Evolutionary conservation across 2,113 vertebrate species (phyloP), one percentile per base, ranked within the genome.

Genomic region (Craseonycteris thonglongyai): DNA sequence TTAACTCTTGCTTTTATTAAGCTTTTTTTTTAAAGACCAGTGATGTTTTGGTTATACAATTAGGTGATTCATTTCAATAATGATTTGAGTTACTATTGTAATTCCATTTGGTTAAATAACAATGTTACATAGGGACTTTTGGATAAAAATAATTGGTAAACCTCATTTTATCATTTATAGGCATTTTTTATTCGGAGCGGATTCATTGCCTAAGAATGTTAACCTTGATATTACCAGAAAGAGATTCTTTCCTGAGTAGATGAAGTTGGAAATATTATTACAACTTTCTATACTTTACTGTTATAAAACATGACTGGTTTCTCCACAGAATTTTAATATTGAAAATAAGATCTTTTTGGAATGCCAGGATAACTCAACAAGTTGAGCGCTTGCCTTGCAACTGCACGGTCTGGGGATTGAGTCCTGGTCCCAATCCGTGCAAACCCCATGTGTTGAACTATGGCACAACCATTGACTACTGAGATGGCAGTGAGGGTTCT

Each of bases 71-170:
- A 68, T 93, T 63, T 76, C 79, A 58, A 69, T 91, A 71, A 51
- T 90, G 19, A 65, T 82, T 15, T 92, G 75, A 87, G 95, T 51
- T 94, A 68, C 6, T 26, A 33, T 88, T 28, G 90, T 87, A 65
- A 59, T 83, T 94, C 35, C 33, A 40, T 92, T 94, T 93, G 45
- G 28, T 85, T 95, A 45, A 81, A 92, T 56, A 69, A 95, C 91
- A 84, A 87, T 22, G 49, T n/a, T 54, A 65, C 49, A 51, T 69
- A 61, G 42, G 9, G 18, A 91, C 58, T 65, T 89, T 59, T 72
- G 26, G 68, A 47, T 78, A 40, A 86, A 89, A 92, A 72, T 69
- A 65, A 87, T 90, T 71, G 24, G 21, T 59, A 47, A 58, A 82
- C 58, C 7, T 58, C 88, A 26, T 28, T 65, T 75, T 87, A 22